Percentiles rank a stretch among this genome's conserved stretches.
These are phyloP conservation scores for Medauroidea extradentata DNA, from an alignment of 1,140 invertebrate species.

Conservation along the genomic window DNA sequence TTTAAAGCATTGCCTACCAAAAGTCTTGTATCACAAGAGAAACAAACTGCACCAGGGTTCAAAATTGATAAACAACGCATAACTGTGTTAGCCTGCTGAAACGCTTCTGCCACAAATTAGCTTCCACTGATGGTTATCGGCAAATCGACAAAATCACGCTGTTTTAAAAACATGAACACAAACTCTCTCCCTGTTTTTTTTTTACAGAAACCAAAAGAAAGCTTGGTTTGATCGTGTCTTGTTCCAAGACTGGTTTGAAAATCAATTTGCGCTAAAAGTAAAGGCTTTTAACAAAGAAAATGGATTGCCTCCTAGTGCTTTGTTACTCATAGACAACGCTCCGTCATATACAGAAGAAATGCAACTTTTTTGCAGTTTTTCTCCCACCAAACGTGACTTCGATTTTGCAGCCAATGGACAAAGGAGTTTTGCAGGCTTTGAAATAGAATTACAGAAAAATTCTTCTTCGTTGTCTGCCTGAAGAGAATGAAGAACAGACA, in stretches of 20 bases:
- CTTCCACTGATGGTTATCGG: no score
- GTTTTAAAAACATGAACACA: no score
- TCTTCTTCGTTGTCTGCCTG: constrained; percentile 2
- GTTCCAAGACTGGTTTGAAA: constrained; percentile 38
- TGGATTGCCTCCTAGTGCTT: constrained; percentile 16
- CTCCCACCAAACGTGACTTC: constrained; percentile 41
- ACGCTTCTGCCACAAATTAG: no score
- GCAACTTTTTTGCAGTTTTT: constrained; percentile 26
- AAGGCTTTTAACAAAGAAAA: constrained; percentile 15
- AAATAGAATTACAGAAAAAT: constrained; percentile 12
- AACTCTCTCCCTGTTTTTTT: no score
- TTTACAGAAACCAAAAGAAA: no score
- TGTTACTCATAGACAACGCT: constrained; percentile 22
- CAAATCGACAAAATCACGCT: no score
- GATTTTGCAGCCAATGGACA: constrained; percentile 41
- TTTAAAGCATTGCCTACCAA: constrained; percentile 38
- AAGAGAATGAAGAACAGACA: not conserved
- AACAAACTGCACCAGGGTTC: constrained; percentile 28
- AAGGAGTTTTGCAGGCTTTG: constrained; percentile 20
- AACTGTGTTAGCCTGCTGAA: constrained; percentile 1
- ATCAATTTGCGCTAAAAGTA: constrained; percentile 32
- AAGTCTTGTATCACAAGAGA: constrained; percentile 29
- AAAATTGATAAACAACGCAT: constrained; percentile 30
- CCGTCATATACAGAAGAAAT: constrained; percentile 10
- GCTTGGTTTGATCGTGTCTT: constrained; percentile 23